Percentiles rank a stretch among this genome's conserved stretches.
Conservation (phyloP, 2,888 invertebrate genomes). For the Dinocampus coccinellae region DNA sequence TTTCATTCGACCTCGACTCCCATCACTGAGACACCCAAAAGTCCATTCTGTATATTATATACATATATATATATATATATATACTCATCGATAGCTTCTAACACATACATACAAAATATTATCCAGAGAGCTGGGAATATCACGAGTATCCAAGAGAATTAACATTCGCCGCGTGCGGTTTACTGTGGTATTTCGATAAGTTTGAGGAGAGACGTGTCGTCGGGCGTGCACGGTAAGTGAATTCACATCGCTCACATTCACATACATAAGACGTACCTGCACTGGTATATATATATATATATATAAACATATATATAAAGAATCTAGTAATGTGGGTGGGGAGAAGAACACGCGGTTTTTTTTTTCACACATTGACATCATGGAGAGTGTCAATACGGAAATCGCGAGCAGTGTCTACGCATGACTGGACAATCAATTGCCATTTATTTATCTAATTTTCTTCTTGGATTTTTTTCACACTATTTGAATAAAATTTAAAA, state of each 20-base stretch:
- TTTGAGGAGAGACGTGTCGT: constrained; percentile 56
- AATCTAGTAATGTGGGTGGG: constrained; percentile 33
- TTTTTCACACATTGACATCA: constrained; percentile 10
- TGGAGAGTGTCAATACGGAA: constrained; percentile 32
- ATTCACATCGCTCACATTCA: constrained; percentile 41
- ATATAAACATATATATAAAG: constrained; percentile 2
- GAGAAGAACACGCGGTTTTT: neutral
- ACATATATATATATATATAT: too few species aligned
- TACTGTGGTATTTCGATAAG: constrained; percentile 54
- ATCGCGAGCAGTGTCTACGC: constrained; percentile 24
- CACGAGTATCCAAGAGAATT: constrained; percentile 40
- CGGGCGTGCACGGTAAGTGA: constrained; percentile 58
- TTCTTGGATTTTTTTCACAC: neutral
- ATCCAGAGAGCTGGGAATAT: constrained; percentile 8
- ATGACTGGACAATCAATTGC: constrained; percentile 19
- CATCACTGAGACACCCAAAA: neutral
- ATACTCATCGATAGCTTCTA: neutral
- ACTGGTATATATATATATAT: neutral
- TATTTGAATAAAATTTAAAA: neutral
- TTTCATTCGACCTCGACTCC: constrained; percentile 8
- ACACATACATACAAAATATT: neutral
- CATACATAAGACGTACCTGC: too few species aligned
- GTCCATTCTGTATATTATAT: too few species aligned
- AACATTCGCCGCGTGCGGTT: constrained; percentile 48
- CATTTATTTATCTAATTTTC: neutral